Base-by-base conservation (phyloP, 2,113 vertebrate species). In the Bucco capensis region DNA sequence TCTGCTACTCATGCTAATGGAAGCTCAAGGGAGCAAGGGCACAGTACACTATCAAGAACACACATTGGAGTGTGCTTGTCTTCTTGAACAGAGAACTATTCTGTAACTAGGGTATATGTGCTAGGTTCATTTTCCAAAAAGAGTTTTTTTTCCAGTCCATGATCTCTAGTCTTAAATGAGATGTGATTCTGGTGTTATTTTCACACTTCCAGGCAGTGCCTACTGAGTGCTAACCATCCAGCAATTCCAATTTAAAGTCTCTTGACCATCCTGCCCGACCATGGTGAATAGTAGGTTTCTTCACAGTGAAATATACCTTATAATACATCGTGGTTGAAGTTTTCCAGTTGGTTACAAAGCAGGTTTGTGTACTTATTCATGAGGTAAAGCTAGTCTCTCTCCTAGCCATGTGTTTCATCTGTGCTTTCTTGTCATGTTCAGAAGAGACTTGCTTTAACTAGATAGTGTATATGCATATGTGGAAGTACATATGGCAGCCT, bases 211-310 rank as follows among this genome's bases (percentile, higher is more conserved):
- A 80, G 67, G 46, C 67, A 3, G 17, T 40, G 31, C 58, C 64
- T 53, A 19, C 62, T 72, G 76, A 27, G 37, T 60, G 27, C 79
- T 83, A 61, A 64, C 67, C 65, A 67, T 47, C 80, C 58, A 44
- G 44, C 14, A 51, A 10, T 38, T 76, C 40, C 53, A 24, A 33
- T 47, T 6, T 35, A 53, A 56, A 51, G 18, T 33, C 76, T 23
- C 44, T 56, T 77, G 46, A 11, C 50, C 42, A 4, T 33, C 13
- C 14, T 88, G 33, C 40, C 18, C 24, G 56, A 7, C 8, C 16
- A 1, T 12, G 16, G 35, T 44, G 27, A 86, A 76, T 19, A 54
- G n/a, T 8, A 18, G 0, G 0, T 62, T 80, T 50, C 22, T 28
- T 65, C 37, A 31, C 1, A 0, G 27, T 49, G 46, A 31, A 70